These are phyloP conservation scores for Plebejus anna DNA, from an alignment of 2,888 invertebrate genomes.

Conservation along the genomic window DNA sequence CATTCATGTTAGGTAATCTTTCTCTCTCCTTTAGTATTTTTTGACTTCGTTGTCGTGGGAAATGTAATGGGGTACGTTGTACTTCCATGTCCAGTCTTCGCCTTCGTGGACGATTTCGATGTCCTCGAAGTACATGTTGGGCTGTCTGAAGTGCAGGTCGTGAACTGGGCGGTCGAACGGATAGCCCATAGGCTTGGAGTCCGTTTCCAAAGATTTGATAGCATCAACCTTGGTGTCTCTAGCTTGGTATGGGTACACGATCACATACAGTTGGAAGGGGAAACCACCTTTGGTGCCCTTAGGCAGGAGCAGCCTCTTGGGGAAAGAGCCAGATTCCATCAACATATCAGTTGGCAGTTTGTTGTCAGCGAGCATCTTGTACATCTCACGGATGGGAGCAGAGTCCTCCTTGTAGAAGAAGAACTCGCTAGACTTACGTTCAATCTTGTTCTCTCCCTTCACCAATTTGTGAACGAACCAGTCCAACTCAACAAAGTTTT, in stretches of 20 bases:
- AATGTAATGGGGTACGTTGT: conserved; percentile 48
- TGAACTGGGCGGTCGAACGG: conserved; percentile 79
- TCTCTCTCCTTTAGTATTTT: conserved; percentile 47
- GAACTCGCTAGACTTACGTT: conserved; percentile 83
- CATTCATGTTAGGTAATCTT: conserved; percentile 35
- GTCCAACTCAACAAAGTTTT: conserved; percentile 82
- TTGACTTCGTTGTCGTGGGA: conserved; percentile 45
- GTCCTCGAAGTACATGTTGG: conserved; percentile 82
- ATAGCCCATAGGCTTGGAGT: conserved; percentile 78
- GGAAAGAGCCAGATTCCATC: conserved; percentile 80
- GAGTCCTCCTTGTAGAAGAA: conserved; percentile 82
- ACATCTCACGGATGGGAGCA: conserved; percentile 79
- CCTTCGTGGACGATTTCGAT: conserved; percentile 76
- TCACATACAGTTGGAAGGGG: conserved; percentile 82
- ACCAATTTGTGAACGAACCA: conserved; percentile 79
- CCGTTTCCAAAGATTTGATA: conserved; percentile 54
- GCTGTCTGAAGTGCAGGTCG: conserved; percentile 67
- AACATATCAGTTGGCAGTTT: conserved; percentile 75
- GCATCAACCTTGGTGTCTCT: conserved; percentile 52
- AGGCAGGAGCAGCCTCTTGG: conserved; percentile 85
- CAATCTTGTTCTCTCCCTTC: conserved; percentile 82
- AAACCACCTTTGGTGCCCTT: conserved; percentile 84
- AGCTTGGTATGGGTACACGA: conserved; percentile 77
- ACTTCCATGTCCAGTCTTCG: conserved; percentile 53
- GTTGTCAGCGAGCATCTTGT: conserved; percentile 76